Conservation (phyloP, 2,888 invertebrate species). For the Spisula subtruncata region DNA sequence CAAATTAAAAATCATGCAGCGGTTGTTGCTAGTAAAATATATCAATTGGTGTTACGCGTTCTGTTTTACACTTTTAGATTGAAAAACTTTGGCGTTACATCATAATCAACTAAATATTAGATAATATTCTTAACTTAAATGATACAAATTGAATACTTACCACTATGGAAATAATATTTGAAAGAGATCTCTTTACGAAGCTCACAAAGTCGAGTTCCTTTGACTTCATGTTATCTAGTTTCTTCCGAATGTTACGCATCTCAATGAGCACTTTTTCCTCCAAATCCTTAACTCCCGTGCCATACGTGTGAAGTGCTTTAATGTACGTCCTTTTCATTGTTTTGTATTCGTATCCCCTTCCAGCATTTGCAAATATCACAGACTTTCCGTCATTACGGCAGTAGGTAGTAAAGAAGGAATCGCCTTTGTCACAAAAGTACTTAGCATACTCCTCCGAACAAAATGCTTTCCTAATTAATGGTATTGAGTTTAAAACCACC, state of each 20-base stretch:
- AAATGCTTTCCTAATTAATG: neutral
- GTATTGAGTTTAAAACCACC: neutral
- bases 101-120: too few species aligned
- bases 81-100: too few species aligned
- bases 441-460: neutral
- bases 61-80: too few species aligned
- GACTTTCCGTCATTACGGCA: neutral
- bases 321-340: neutral
- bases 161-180: neutral
- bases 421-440: neutral
- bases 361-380: neutral
- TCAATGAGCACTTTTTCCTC: slow-evolving; percentile 9
- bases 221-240: neutral
- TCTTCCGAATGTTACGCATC: neutral
- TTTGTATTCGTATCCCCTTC: neutral
- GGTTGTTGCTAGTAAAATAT: too few species aligned
- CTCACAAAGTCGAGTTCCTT: slow-evolving; percentile 2
- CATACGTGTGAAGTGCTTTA: slow-evolving; percentile 7
- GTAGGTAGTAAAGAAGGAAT: slow-evolving; percentile 2
- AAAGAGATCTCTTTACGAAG: neutral
- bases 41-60: too few species aligned
- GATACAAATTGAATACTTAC: too few species aligned
- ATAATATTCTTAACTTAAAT: too few species aligned
- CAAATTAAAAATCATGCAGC: too few species aligned
- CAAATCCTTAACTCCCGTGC: neutral